These are phyloP conservation scores for Acrobasis suavella DNA, from an alignment of 2,888 invertebrate species.

Conservation along the genomic window DNA sequence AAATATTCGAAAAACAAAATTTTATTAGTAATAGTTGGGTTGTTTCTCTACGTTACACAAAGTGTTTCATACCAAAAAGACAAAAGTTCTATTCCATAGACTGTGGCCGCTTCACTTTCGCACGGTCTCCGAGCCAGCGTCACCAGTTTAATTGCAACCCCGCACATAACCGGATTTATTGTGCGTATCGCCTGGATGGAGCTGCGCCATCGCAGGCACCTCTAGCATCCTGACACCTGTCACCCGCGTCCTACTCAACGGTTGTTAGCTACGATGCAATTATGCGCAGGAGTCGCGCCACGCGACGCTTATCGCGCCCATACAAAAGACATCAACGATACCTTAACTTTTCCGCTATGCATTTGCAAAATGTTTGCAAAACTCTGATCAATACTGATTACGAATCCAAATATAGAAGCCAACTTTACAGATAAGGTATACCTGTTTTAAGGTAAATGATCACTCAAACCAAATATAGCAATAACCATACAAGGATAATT, in stretches of 20 bases:
- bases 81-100: slow-evolving; percentile 31
- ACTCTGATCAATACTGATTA: slow-evolving; percentile 17
- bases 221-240: slow-evolving; percentile 6
- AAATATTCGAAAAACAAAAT: no score
- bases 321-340: slow-evolving; percentile 69
- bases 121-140: slow-evolving; percentile 76
- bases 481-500: slow-evolving; percentile 26
- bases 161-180: slow-evolving; percentile 78
- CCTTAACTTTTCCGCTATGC: slow-evolving; percentile 22
- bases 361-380: neutral
- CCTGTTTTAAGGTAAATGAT: slow-evolving; percentile 11
- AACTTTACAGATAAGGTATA: slow-evolving; percentile 5
- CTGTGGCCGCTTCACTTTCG: slow-evolving; percentile 73
- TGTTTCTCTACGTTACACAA: no score
- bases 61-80: neutral
- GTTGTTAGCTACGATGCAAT: slow-evolving; percentile 1
- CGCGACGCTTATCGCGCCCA: slow-evolving; percentile 27
- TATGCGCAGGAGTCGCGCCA: slow-evolving; percentile 30
- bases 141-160: slow-evolving; percentile 80
- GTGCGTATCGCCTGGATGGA: slow-evolving; percentile 67
- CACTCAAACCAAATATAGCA: slow-evolving; percentile 4
- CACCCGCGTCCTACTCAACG: neutral
- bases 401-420: slow-evolving; percentile 16
- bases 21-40: no score
- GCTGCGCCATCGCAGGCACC: slow-evolving; percentile 19